These are phyloP conservation scores for cat (Felis catus) DNA, from an alignment of 2,113 vertebrate species.

Conservation along the genomic window F.catus_Fca126_mat1.0 CM031412.1:219549501-219550000, in stretches of 20 bases:
- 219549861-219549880: neutral
- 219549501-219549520: neutral
- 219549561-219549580: neutral
- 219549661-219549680: neutral
- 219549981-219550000: constrained; percentile 8
- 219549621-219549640: accelerated
- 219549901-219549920: neutral
- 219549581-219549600: neutral
- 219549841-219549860: neutral
- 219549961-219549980: neutral
- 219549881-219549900: neutral
- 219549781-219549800: neutral
- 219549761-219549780: neutral
- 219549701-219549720: neutral
- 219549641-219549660: neutral
- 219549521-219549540: neutral
- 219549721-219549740: neutral
- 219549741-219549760: neutral
- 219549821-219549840: neutral
- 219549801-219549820: neutral
- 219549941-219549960: neutral
- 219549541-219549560: neutral
- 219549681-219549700: neutral
- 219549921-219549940: neutral
- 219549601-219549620: accelerated